phyloP scores from a whole-genome alignment of 1,140 invertebrate genomes.

The Drosophila nigrodunni region DNA sequence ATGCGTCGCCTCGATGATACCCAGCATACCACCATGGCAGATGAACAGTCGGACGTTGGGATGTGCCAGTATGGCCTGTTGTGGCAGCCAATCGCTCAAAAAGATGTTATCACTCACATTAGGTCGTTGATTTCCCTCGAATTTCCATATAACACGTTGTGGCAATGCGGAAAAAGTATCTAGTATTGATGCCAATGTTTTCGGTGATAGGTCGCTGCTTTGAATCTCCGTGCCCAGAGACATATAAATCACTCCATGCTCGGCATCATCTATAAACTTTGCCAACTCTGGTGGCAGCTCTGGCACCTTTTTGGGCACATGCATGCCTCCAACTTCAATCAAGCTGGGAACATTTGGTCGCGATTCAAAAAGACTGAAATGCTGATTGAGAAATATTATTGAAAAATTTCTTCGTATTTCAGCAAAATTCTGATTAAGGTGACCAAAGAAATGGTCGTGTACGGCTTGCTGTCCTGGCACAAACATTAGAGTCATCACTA shows the following conservation, averaged over 20 bases:
- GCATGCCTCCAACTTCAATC: conserved; percentile 64
- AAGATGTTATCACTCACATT: conserved; percentile 87
- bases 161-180: conserved; percentile 86
- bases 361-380: conserved; percentile 60
- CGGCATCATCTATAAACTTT: conserved; percentile 86
- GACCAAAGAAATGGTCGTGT: conserved; percentile 60
- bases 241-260: conserved; percentile 87
- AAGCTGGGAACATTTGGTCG: conserved; percentile 65
- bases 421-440: conserved; percentile 40
- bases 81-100: conserved; percentile 88
- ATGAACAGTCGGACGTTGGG: conserved; percentile 89
- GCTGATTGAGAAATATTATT: conserved; percentile 68
- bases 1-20: conserved; percentile 89
- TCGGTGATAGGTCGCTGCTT: conserved; percentile 85
- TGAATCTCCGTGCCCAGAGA: conserved; percentile 87
- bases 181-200: conserved; percentile 85
- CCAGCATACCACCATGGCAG: conserved; percentile 89
- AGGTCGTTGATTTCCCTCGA: conserved; percentile 86
- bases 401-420: conserved; percentile 55
- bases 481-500: conserved; percentile 49
- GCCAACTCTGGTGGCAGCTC: conserved; percentile 81
- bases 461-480: conserved; percentile 35
- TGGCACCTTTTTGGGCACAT: conserved; percentile 85
- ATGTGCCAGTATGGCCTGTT: conserved; percentile 89
- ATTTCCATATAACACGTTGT: conserved; percentile 89